Evolutionary conservation across 2,888 invertebrate species (phyloP), one percentile per base, ranked within the genome.

Genomic region (Nipponacmea schrenckii): DNA sequence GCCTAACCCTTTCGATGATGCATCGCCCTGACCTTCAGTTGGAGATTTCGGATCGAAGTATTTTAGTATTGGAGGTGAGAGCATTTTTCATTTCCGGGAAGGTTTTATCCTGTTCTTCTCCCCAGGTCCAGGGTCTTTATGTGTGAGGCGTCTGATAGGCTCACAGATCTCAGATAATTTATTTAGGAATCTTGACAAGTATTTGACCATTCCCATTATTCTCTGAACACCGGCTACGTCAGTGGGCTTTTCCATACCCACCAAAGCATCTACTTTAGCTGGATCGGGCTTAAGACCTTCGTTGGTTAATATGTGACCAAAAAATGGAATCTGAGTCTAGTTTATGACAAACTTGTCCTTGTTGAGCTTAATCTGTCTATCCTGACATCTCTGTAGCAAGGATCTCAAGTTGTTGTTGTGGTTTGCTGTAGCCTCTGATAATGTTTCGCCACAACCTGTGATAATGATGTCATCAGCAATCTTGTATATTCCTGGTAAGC

Each of bases 1-100:
- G 8, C 62, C 26, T n/a, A 62, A n/a, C 17, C 62, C 62, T n/a
- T 62, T 62, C 10, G 62, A 62, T 62, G 62, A 62, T 62, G 10
- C n/a, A 62, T 62, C 26, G 17, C 62, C 62, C 17, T 62, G n/a
- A n/a, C 62, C 62, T n/a, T 8, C 62, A 24, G 62, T 62, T 62
- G 26, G 62, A n/a, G 26, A 24, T n/a, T n/a, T n/a, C 17, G 10
- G 62, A 62, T 62, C 62, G 17, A 26, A 26, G 62, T 62, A 62
- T 62, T 62, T 62, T 12, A 62, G 26, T 8, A 62, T 46, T 46
- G 15, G 46, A 46, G 15, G 46, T 46, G 46, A 46, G 10, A 12
- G 46, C 46, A 46, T 46, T 15, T 46, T 46, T 46, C 46, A 46
- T 46, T 8, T 26, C 12, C 12, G 10, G 26, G 17, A 62, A 62